These are phyloP conservation scores for Brachionichthys hirsutus DNA, from an alignment of 2,113 vertebrate species.

Conservation along the genomic window DNA sequence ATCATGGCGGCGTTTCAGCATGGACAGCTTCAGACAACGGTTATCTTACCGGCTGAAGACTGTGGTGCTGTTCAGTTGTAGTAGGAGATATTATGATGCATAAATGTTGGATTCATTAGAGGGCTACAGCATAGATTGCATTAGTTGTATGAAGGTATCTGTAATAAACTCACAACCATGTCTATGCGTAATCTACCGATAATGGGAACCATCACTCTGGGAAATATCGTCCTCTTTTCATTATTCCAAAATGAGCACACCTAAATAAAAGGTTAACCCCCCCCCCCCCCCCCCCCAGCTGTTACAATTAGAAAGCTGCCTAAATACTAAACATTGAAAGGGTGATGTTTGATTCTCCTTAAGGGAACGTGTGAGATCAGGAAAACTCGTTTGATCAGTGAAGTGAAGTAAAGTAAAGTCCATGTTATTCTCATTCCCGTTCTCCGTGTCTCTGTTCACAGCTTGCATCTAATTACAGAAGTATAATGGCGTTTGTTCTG, in stretches of 20 bases:
- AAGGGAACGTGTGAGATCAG: slow-evolving; percentile 21
- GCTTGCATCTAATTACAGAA: slow-evolving; percentile 47
- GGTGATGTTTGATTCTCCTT: slow-evolving; percentile 3
- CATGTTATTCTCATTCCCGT: slow-evolving; percentile 27
- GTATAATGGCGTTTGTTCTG: slow-evolving; percentile 49
- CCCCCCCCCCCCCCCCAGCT: neutral
- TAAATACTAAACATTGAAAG: slow-evolving; percentile 13
- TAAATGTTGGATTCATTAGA: too few species aligned
- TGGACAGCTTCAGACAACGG: neutral
- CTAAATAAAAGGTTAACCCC: neutral
- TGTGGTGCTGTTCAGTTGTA: neutral
- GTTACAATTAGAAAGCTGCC: slow-evolving; percentile 8
- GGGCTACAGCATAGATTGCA: neutral
- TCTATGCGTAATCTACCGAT: neutral
- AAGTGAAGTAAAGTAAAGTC: slow-evolving; percentile 19
- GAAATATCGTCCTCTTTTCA: neutral
- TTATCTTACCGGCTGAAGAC: neutral
- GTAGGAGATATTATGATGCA: neutral
- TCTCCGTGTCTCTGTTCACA: slow-evolving; percentile 39
- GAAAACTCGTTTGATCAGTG: slow-evolving; percentile 36
- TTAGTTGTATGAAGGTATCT: neutral
- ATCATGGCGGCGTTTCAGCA: neutral
- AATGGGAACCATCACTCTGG: neutral
- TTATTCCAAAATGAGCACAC: neutral
- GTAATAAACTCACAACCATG: neutral